These are phyloP conservation scores for Tamias sibiricus DNA, from an alignment of 2,113 vertebrate genomes.

Conservation along the genomic window DNA sequence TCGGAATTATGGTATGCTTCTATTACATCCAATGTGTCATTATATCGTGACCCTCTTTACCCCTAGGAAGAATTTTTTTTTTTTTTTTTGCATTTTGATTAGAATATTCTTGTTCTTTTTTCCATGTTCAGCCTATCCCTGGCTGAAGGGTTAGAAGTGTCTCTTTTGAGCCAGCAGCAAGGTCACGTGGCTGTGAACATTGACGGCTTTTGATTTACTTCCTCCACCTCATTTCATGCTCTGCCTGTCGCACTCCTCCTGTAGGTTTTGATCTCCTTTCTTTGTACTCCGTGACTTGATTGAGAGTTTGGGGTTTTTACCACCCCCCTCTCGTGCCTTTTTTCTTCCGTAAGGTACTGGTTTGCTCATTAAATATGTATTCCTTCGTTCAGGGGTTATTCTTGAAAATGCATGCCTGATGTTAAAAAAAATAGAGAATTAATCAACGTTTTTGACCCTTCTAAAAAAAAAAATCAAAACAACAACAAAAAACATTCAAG, in stretches of 20 bases:
- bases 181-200: neutral
- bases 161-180: neutral
- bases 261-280: neutral
- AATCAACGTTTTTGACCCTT: neutral
- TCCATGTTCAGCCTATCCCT: neutral
- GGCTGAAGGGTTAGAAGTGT: neutral
- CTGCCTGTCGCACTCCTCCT: neutral
- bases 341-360: no score
- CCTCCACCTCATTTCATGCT: neutral
- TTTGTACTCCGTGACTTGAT: neutral
- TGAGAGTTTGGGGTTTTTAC: neutral
- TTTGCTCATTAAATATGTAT: neutral
- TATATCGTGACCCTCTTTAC: neutral
- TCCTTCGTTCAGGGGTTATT: neutral
- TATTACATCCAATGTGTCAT: fast-evolving
- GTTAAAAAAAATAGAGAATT: neutral
- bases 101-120: neutral
- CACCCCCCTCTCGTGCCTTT: neutral
- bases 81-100: neutral
- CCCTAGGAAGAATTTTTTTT: no score
- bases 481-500: neutral
- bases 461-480: no score
- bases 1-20: neutral
- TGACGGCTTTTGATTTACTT: neutral
- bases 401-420: neutral